Evolutionary conservation across 2,113 vertebrate species (phyloP).

Genomic region (Steatornis caripensis): DNA sequence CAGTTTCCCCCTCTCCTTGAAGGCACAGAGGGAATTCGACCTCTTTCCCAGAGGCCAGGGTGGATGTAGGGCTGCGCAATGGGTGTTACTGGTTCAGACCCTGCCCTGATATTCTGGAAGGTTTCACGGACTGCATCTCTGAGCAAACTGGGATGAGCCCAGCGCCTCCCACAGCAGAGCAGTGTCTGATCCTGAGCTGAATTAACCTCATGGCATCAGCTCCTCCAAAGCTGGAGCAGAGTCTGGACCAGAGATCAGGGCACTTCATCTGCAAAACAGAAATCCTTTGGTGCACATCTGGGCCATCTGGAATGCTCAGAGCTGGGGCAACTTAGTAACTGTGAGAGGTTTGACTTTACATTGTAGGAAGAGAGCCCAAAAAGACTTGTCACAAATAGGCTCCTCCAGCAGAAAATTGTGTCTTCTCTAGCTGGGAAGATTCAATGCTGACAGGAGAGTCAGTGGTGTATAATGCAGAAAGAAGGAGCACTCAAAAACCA

Average conservation of each 20-base stretch:
- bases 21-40: neutral
- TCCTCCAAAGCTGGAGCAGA: neutral
- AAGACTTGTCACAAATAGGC: neutral
- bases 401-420: neutral
- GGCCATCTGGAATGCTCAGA: rapidly evolving
- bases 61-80: neutral
- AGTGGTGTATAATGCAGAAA: neutral
- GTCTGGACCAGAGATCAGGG: neutral
- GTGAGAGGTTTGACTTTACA: neutral
- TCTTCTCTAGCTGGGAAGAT: neutral
- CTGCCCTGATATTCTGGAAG: neutral
- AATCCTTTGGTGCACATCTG: neutral
- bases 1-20: neutral
- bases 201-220: neutral
- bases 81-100: neutral
- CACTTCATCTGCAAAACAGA: neutral
- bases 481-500: neutral
- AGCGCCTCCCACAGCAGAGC: neutral
- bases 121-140: neutral
- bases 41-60: neutral
- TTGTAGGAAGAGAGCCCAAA: neutral
- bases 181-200: neutral
- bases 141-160: neutral
- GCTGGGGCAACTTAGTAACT: neutral
- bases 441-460: neutral